Evolutionary conservation across 2,888 invertebrate genomes (phyloP).

Genomic region (Apodemia hepburni): DNA sequence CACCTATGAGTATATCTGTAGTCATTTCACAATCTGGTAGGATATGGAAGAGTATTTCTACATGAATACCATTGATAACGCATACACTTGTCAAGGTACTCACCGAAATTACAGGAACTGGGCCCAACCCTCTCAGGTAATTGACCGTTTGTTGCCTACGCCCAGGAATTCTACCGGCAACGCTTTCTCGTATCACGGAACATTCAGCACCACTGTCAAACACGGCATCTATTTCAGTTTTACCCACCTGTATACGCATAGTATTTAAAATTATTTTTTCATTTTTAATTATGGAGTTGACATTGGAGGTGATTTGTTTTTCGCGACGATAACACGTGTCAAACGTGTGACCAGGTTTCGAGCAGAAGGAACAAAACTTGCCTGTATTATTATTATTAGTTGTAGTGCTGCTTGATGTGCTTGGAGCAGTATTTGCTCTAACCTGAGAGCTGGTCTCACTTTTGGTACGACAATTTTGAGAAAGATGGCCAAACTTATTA

Average conservation of each 20-base stretch:
- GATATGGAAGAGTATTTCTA: slow-evolving; percentile 21
- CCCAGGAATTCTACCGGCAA: slow-evolving; percentile 16
- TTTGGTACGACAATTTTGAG: too few species aligned
- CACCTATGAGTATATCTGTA: slow-evolving; percentile 21
- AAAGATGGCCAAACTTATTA: too few species aligned
- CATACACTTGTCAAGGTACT: slow-evolving; percentile 18
- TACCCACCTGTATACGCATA: slow-evolving; percentile 14
- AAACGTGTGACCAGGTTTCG: background rate
- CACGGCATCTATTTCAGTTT: background rate
- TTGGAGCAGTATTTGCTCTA: too few species aligned
- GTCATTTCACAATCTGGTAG: slow-evolving; percentile 22
- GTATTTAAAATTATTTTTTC: background rate
- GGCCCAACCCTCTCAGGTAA: slow-evolving; percentile 17
- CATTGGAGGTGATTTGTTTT: background rate
- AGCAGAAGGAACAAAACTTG: slow-evolving; percentile 12
- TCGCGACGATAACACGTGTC: background rate
- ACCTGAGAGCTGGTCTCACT: too few species aligned
- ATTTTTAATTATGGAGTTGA: background rate
- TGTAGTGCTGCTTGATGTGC: too few species aligned
- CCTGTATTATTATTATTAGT: background rate
- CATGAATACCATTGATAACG: slow-evolving; percentile 19
- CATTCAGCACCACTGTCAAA: slow-evolving; percentile 17
- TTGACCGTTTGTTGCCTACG: slow-evolving; percentile 9
- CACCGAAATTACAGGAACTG: slow-evolving; percentile 19
- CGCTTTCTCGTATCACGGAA: slow-evolving; percentile 15